Evolutionary conservation across 2,888 invertebrate species (phyloP).

Genomic region (Hypselothyrea guttata): DNA sequence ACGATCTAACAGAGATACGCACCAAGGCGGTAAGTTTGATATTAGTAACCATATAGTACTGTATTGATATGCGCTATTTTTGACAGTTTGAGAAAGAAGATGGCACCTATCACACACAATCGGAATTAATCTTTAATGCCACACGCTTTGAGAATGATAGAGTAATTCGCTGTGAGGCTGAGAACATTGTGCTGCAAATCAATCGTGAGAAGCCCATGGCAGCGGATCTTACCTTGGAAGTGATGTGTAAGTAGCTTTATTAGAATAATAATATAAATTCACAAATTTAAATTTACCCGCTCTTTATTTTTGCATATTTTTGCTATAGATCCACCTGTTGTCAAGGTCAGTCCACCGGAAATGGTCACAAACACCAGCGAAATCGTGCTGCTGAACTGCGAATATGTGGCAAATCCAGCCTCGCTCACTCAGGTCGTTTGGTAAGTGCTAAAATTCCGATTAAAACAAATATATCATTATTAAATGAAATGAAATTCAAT

Average conservation of each 20-base stretch:
- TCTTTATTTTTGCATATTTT: not conserved
- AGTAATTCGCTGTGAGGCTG: constrained; percentile 90
- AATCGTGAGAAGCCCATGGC: constrained; percentile 90
- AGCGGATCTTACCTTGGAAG: constrained; percentile 88
- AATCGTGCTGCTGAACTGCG: constrained; percentile 89
- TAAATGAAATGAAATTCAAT: constrained; percentile 7
- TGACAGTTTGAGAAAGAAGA: constrained; percentile 85
- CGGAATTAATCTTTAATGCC: constrained; percentile 90
- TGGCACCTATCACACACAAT: constrained; percentile 91
- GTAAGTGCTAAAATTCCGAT: constrained; percentile 83
- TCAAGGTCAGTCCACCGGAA: constrained; percentile 88
- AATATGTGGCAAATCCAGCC: constrained; percentile 93
- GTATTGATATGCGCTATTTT: not conserved
- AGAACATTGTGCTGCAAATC: constrained; percentile 89
- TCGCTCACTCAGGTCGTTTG: constrained; percentile 89
- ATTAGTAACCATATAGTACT: no score
- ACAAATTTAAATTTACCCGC: no score
- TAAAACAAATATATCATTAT: constrained; percentile 27
- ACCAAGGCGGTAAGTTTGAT: constrained; percentile 83
- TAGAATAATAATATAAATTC: no score
- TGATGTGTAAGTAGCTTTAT: constrained; percentile 89
- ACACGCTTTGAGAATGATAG: constrained; percentile 91
- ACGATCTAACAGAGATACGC: constrained; percentile 79
- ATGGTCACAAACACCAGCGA: constrained; percentile 90
- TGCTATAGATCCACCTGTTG: constrained; percentile 91